A percentile compares a stretch with the other conserved stretches of the same genome.
Evolutionary conservation across 2,797 vertebrate species (phyloP).

Genomic region (Acrossocheilus fasciatus): DNA sequence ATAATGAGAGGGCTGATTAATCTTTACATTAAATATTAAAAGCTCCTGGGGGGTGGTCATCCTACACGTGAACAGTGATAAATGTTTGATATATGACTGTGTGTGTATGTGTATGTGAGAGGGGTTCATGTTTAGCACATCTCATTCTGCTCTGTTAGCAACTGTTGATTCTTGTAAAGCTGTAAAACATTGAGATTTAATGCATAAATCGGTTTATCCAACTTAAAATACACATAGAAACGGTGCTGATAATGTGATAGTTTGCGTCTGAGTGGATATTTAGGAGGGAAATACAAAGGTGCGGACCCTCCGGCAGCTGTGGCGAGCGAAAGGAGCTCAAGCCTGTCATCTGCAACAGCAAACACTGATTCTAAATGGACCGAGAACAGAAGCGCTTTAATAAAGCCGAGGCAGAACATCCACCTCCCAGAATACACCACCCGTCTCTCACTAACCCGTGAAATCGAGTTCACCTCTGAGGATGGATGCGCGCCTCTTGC

Average conservation of each 20-base stretch:
- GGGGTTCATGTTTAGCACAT: constrained; percentile 41
- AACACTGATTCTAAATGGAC: constrained; percentile 66
- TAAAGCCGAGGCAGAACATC: constrained; percentile 69
- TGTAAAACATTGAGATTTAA: not conserved
- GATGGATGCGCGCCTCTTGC: constrained; percentile 55
- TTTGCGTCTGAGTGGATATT: constrained; percentile 6
- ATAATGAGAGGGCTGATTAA: constrained; percentile 74
- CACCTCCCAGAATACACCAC: constrained; percentile 38
- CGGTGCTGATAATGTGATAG: not conserved
- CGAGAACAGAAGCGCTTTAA: constrained; percentile 65
- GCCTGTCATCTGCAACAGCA: constrained; percentile 61
- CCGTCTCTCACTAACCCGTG: constrained; percentile 72
- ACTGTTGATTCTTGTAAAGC: constrained; percentile 32
- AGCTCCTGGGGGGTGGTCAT: constrained; percentile 66
- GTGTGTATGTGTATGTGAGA: constrained; percentile 47
- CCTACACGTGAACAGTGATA: constrained; percentile 66
- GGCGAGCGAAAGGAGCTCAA: constrained; percentile 21
- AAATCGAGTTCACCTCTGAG: constrained; percentile 74
- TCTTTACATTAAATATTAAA: constrained; percentile 71
- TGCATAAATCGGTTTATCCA: not conserved
- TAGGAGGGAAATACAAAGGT: constrained; percentile 12
- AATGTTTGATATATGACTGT: constrained; percentile 61
- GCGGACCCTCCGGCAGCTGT: constrained; percentile 17
- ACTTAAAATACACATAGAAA: not conserved
- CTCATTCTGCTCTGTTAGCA: constrained; percentile 42